Evolutionary conservation across 1,140 invertebrate genomes (phyloP).

Genomic region (Colletes gigas): DNA sequence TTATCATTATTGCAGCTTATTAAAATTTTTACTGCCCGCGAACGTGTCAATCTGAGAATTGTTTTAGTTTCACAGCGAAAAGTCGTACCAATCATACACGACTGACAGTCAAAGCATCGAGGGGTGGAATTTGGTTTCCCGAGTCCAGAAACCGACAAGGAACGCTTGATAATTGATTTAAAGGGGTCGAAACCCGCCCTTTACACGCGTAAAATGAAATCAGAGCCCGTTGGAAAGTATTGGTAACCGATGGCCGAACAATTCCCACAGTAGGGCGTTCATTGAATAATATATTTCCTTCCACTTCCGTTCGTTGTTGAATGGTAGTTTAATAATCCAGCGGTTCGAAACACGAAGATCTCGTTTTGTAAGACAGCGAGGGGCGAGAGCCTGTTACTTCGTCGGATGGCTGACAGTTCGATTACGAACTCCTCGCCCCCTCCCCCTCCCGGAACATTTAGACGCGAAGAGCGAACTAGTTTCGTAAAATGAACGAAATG

Average conservation of each 20-base stretch:
- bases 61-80: too few relatives aligned
- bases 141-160: too few relatives aligned
- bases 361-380: background rate
- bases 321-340: constrained; percentile 12
- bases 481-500: constrained; percentile 21
- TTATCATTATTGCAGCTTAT: too few relatives aligned
- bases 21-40: too few relatives aligned
- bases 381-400: background rate
- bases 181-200: too few relatives aligned
- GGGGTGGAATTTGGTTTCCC: too few relatives aligned
- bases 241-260: background rate
- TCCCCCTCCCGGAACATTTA: background rate
- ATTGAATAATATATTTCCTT: background rate
- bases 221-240: too few relatives aligned
- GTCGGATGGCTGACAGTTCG: constrained; percentile 32
- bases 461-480: constrained; percentile 29
- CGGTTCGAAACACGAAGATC: background rate
- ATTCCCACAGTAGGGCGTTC: background rate
- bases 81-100: too few relatives aligned
- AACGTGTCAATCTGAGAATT: too few relatives aligned
- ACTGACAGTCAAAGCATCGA: too few relatives aligned
- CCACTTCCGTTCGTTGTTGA: background rate
- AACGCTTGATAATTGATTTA: too few relatives aligned
- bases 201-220: background rate
- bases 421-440: constrained; percentile 1